Evolutionary conservation across 1,140 invertebrate genomes (phyloP), one percentile per base, ranked within the genome.

Genomic region (Pseudomyrmex pallidus): DNA sequence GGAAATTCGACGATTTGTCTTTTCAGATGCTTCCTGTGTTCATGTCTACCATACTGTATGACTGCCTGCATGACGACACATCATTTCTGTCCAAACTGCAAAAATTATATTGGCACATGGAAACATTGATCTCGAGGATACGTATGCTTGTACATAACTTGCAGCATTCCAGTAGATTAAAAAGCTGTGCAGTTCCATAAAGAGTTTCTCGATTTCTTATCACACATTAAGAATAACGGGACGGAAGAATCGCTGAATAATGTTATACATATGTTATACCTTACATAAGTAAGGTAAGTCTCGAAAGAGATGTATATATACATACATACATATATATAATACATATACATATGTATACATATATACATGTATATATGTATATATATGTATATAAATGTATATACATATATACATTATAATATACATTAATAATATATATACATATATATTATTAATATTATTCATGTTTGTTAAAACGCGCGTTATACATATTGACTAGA

Each of bases 41-140:
- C 94, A 8, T 95, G 94, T 78, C 87, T 95, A 78, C 95, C 95
- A 10, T 95, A 95, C 77, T 95, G 94, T 87, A 93, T 95, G 91
- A 94, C 92, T 82, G 92, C 91, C 8, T 95, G 94, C 59, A 92
- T 93, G 90, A 94, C 91, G 17, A 92, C 94, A 12, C 92, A 94
- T 82, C 95, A 95, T 70, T 92, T 93, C 59, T 95, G 95, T 90
- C 95, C 95, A 10, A 94, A 93, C 61, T 95, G 95, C 74, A 95
- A 95, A 82, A 91, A 85, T 22, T 94, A 93, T 76, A 94, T 95
- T 35, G 95, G 95, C 46, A 94, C 93, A 17, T 95, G 94, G 92
- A 94, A 94, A 84, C 92, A 93, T 85, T 94, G 91, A 94, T 88
- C 83, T 25, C 70, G 59, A 44, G 12, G 20, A 57, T 76, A 64